These are phyloP conservation scores for Priapulus caudatus DNA, from an alignment of 2,888 invertebrate genomes.

Conservation along the genomic window DNA sequence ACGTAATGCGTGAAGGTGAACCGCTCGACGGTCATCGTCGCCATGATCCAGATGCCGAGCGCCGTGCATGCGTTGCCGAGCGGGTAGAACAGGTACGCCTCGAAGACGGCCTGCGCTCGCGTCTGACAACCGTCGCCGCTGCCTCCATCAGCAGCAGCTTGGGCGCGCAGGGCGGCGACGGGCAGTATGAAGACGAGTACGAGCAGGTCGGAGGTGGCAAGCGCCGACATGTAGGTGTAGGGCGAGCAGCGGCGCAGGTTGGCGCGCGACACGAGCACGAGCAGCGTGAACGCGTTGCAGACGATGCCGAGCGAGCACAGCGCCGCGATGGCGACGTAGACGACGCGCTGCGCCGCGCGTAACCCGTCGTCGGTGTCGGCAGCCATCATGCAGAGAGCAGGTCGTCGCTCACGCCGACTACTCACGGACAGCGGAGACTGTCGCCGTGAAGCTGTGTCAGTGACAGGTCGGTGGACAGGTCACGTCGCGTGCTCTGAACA, in stretches of 20 bases:
- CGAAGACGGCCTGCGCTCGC: not conserved
- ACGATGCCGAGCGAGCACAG: too few relatives aligned
- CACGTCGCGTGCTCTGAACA: too few relatives aligned
- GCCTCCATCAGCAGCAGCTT: not conserved
- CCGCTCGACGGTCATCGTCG: constrained; percentile 1
- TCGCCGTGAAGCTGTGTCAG: too few relatives aligned
- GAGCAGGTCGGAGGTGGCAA: not conserved
- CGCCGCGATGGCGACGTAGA: too few relatives aligned
- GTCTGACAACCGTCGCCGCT: not conserved
- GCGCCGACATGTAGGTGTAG: not conserved
- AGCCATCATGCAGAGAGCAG: too few relatives aligned
- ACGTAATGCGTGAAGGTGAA: not conserved
- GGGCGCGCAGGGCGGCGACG: not conserved
- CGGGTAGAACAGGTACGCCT: not conserved
- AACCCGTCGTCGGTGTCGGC: too few relatives aligned
- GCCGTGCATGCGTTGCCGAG: not conserved
- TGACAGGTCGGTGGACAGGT: too few relatives aligned
- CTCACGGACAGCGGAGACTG: too few relatives aligned
- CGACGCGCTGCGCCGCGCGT: too few relatives aligned
- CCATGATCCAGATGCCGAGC: not conserved
- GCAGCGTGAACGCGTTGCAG: not conserved
- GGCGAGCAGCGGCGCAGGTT: not conserved
- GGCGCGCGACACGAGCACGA: not conserved
- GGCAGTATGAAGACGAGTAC: not conserved
- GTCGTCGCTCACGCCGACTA: too few relatives aligned